Evolutionary conservation across 2,888 invertebrate genomes (phyloP), one percentile per base, ranked within the genome.

Genomic region (Caenorhabditis sp.): DNA sequence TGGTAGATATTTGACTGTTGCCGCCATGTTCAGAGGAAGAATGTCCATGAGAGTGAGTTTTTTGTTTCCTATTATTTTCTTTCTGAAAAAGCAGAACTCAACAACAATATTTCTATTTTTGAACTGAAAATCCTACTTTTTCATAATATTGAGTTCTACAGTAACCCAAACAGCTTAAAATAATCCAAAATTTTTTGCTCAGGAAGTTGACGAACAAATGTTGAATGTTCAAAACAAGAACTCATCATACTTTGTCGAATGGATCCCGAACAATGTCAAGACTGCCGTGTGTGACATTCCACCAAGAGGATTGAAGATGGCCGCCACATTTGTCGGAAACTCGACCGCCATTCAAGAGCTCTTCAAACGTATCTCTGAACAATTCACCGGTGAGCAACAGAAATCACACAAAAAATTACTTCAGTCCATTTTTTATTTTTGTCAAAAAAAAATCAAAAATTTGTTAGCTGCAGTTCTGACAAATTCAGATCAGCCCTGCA

Each of bases 161-260:
- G n/a, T 31, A 31, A 4, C 31, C 31, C 10, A 10, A 31, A 31
- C 10, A 31, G 10, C n/a, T n/a, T n/a, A n/a, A n/a, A n/a, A n/a
- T n/a, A n/a, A n/a, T n/a, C n/a, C n/a, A n/a, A n/a, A n/a, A n/a
- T n/a, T n/a, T n/a, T n/a, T n/a, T n/a, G n/a, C n/a, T n/a, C 50
- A 78, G 87, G 91, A 92, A 81, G 93, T 93, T 85, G 93, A 93
- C 83, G 93, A 93, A 74, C 93, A 93, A 89, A 95, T 96, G 95
- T 91, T 95, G 83, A 94, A 94, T 89, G 94, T 96, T 85, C 95
- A 95, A 89, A 95, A 94, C 90, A 95, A 95, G 90, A 95, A 95
- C 91, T 92, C 93, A 87, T 91, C 91, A 81, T 93, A 92, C 90
- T 93, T 93, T 88, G 93, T 93, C 4, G 93, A 93, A 89, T 93